Percentiles rank a stretch among this genome's conserved stretches.
phyloP scores from a whole-genome alignment of 1,140 invertebrate genomes.

The Conus betulinus region DNA sequence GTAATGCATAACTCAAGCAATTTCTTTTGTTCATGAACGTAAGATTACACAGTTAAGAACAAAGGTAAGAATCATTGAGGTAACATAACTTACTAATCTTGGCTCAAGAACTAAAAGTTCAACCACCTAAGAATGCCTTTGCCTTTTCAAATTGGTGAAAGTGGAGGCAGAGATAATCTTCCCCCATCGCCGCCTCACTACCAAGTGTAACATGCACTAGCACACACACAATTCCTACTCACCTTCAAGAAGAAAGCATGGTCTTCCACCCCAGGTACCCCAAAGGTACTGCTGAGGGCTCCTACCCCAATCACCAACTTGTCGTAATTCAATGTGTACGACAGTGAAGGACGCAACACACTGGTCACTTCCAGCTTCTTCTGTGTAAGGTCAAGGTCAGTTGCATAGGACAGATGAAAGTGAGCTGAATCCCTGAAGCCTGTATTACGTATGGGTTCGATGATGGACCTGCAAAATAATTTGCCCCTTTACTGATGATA shows the following conservation, averaged over 20 bases:
- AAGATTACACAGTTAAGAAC: too few relatives aligned
- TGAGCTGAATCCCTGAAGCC: constrained; percentile 72
- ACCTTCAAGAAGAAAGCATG: constrained; percentile 76
- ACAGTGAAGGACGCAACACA: constrained; percentile 58
- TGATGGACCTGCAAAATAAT: constrained; percentile 72
- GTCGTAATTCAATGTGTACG: constrained; percentile 70
- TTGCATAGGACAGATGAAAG: constrained; percentile 72
- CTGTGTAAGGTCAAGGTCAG: constrained; percentile 63
- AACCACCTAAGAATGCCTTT: too few relatives aligned
- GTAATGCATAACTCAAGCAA: too few relatives aligned
- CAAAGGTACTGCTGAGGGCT: constrained; percentile 75
- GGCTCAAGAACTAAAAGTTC: too few relatives aligned
- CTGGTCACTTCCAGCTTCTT: constrained; percentile 64
- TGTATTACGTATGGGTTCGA: constrained; percentile 75
- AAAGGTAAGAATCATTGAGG: too few relatives aligned
- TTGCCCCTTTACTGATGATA: too few relatives aligned
- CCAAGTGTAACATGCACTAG: not conserved
- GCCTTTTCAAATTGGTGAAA: too few relatives aligned
- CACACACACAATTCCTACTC: not conserved
- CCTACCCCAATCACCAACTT: constrained; percentile 76
- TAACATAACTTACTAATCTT: too few relatives aligned
- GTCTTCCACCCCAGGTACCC: constrained; percentile 73
- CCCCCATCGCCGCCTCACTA: too few relatives aligned
- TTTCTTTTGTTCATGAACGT: too few relatives aligned
- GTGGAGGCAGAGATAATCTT: too few relatives aligned